Base-by-base conservation (phyloP, 2,797 vertebrate genomes). In the Hemitrygon akajei region DNA sequence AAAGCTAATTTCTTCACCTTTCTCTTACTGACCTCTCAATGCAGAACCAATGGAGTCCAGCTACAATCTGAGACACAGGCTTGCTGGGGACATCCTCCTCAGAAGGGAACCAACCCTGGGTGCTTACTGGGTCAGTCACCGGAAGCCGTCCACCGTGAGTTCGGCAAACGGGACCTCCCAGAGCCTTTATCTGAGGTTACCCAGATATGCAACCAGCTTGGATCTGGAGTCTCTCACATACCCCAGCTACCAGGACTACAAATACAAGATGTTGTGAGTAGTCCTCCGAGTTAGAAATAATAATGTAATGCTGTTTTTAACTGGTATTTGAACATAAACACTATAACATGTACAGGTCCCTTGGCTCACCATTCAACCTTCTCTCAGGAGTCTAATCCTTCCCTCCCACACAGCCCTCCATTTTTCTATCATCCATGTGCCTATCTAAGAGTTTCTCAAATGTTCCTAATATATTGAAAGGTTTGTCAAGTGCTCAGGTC, bases 201-300 rank as follows among this genome's bases (percentile, higher is more conserved):
- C 86, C 2, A 22, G 60, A 10, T 25, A 37, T 7, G 2, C 9
- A 0, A 3, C 2, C n/a, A 18, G 4, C 16, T 37, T 34, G 7
- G 86, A 89, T 0, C 20, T 89, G 63, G 86, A 66, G n/a, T 9
- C 86, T 0, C 7, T 69, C 30, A 37, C 30, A 9, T 89, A 69
- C 18, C 86, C 86, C 0, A 89, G 60, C n/a, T 89, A 89, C 60
- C 34, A 37, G 34, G 86, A 89, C 7, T 89, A 89, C 37, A 34
- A 89, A 89, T 3, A 37, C n/a, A 66, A n/a, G 34, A 89, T 89
- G 86, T 18, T 69, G 86, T 89, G 63, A 89, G 86, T 89, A 89
- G 7, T 66, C 16, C 20, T 69, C 66, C 47, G 7, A 34, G 34
- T 37, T 37, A 14, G 27, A 86, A 86, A 60, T 86, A 86, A 30